Evolutionary conservation across 2,797 vertebrate species (phyloP).

Genomic region (Stomatorhinus walkeri): DNA sequence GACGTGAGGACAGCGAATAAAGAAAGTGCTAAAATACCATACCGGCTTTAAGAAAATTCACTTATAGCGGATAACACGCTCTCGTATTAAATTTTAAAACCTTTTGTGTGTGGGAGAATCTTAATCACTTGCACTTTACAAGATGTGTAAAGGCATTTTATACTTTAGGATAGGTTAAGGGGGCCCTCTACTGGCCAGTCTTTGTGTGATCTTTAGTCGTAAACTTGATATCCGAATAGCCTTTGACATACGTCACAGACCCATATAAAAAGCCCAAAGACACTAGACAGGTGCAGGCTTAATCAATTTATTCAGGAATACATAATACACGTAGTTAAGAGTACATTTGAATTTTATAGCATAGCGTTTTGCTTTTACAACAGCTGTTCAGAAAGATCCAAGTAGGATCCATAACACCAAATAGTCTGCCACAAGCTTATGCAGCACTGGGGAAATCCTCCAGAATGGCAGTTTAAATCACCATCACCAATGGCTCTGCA

Average conservation of each 20-base stretch:
- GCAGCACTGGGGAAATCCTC: conserved; percentile 40
- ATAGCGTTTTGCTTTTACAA: conserved; percentile 69
- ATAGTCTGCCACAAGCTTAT: conserved; percentile 23
- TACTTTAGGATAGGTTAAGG: neutral
- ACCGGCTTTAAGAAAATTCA: neutral
- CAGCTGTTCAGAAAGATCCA: conserved; percentile 57
- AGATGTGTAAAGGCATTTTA: neutral
- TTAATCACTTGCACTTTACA: neutral
- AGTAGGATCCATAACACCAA: conserved; percentile 34
- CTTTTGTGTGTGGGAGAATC: neutral
- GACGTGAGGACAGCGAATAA: neutral
- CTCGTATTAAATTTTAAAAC: neutral
- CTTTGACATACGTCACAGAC: neutral
- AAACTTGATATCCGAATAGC: neutral
- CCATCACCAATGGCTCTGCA: neutral
- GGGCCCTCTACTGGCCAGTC: neutral
- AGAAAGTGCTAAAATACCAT: neutral
- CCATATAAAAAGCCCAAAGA: neutral
- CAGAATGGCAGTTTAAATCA: neutral
- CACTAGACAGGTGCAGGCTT: conserved; percentile 40
- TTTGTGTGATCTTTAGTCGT: neutral
- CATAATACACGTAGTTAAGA: conserved; percentile 65
- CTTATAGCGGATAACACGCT: neutral
- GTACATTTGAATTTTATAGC: conserved; percentile 73
- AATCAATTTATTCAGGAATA: conserved; percentile 70